These are phyloP conservation scores for Heliconius ismenius DNA, from an alignment of 2,888 invertebrate species.

Conservation along the genomic window DNA sequence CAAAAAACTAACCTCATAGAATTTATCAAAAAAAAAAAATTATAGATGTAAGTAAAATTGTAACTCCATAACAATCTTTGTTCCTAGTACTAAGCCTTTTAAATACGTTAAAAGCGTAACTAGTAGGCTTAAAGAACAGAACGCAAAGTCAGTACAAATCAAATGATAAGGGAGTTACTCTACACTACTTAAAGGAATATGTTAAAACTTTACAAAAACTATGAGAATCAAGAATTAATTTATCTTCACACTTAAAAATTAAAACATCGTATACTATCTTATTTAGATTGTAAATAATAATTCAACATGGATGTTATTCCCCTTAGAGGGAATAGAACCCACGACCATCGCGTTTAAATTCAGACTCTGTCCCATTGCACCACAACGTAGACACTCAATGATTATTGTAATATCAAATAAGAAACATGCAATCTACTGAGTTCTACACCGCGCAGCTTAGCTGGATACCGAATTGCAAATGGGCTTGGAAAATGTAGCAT, in stretches of 20 bases:
- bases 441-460: conserved; percentile 74
- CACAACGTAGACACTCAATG: conserved; percentile 42
- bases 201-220: neutral
- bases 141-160: conserved; percentile 51
- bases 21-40: no score
- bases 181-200: conserved; percentile 2
- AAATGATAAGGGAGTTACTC: conserved; percentile 32
- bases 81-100: conserved; percentile 57
- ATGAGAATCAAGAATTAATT: neutral
- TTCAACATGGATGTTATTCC: neutral
- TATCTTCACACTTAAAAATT: neutral
- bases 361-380: neutral
- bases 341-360: neutral
- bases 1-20: no score
- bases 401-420: conserved; percentile 68
- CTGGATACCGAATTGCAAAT: conserved; percentile 79
- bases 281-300: no score
- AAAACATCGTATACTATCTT: no score
- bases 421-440: conserved; percentile 66
- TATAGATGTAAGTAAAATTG: no score
- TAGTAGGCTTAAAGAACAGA: conserved; percentile 68
- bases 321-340: neutral
- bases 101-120: conserved; percentile 59
- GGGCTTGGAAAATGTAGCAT: conserved; percentile 76
- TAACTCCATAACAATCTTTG: conserved; percentile 7